phyloP scores from a whole-genome alignment of 2,113 vertebrate genomes.

The Cheirogaleus medius region DNA sequence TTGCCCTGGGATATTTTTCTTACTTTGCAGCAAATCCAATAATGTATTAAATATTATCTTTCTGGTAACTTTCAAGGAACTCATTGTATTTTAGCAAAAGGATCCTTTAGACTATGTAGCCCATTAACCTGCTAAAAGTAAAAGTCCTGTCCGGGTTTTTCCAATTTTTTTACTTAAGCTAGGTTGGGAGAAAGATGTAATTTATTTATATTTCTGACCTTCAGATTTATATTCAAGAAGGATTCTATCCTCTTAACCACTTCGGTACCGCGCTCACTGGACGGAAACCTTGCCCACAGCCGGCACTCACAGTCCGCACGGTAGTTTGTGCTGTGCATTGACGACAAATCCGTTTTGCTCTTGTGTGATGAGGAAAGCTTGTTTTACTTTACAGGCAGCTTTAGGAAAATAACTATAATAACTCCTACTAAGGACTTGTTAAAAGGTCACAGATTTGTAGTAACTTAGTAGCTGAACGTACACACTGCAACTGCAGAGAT shows the following conservation, averaged over 20 bases:
- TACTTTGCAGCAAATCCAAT: not conserved
- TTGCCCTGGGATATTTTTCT: not conserved
- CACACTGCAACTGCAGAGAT: too few relatives aligned
- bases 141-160: not conserved
- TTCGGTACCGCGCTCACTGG: too few relatives aligned
- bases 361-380: too few relatives aligned
- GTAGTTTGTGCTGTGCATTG: too few relatives aligned
- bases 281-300: too few relatives aligned
- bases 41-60: not conserved
- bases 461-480: too few relatives aligned
- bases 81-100: not conserved
- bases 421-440: too few relatives aligned
- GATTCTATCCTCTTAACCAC: not conserved
- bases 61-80: not conserved
- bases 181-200: not conserved
- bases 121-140: not conserved
- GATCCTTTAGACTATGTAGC: not conserved
- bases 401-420: too few relatives aligned
- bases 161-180: not conserved
- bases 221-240: not conserved
- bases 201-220: not conserved
- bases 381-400: too few relatives aligned
- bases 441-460: too few relatives aligned
- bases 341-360: too few relatives aligned
- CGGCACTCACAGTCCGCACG: too few relatives aligned